phyloP scores from a whole-genome alignment of 2,113 vertebrate species.

The Dasyornis broadbenti region DNA sequence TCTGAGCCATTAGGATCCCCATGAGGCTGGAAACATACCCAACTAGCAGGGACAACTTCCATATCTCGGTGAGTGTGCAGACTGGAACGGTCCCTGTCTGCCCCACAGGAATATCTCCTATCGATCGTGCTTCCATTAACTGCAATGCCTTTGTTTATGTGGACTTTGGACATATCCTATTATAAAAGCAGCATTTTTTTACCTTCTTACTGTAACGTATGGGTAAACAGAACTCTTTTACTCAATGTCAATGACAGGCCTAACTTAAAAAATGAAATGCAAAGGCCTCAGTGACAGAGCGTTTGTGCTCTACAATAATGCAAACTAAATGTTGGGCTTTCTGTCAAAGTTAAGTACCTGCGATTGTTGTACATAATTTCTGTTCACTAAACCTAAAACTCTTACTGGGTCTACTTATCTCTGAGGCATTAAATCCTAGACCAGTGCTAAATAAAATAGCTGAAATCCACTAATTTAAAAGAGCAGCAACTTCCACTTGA shows the following conservation, averaged over 20 bases:
- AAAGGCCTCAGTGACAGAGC: background rate
- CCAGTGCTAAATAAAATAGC: background rate
- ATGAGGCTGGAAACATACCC: background rate
- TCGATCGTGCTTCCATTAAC: rapidly evolving
- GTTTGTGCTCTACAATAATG: background rate
- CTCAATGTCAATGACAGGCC: background rate
- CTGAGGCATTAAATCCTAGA: background rate
- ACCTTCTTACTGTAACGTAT: background rate
- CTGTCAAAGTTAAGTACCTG: background rate
- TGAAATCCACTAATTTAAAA: background rate
- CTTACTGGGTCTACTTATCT: background rate
- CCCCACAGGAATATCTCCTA: background rate
- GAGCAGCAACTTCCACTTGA: background rate
- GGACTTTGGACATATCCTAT: background rate
- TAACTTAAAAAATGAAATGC: background rate
- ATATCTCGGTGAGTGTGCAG: background rate
- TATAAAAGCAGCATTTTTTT: background rate
- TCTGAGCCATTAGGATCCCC: background rate
- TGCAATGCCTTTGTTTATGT: background rate
- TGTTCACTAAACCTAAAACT: background rate
- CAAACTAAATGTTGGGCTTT: background rate
- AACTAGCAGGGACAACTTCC: background rate
- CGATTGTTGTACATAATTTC: background rate
- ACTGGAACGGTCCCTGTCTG: background rate
- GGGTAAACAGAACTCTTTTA: background rate